Base-by-base conservation (phyloP, 2,888 invertebrate species). In the Andrena minutula region DNA sequence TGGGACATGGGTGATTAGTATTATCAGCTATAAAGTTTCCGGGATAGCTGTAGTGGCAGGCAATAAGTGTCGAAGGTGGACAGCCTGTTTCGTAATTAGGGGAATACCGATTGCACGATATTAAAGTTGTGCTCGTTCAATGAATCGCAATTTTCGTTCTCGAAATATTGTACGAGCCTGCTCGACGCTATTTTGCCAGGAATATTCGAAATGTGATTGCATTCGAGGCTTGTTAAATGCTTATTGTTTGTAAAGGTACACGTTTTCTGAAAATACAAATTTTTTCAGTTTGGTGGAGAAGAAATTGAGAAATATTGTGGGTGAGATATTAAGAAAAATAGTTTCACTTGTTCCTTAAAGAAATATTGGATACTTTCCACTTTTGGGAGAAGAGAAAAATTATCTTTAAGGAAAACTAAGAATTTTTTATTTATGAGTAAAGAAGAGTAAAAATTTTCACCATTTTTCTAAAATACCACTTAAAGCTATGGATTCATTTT, bases 51-150 rank as follows among this genome's bases (percentile, higher is more conserved):
- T 28, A 58, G 63, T 16, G 56, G n/a, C 10, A 10, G 56, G 63
- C 56, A 58, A 78, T 78, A 74, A 68, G 75, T 49, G 63, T 69
- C 69, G 10, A 69, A 75, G 75, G 68, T 68, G 68, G 63, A 63
- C 35, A 53, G 53, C 12, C 26, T 49, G 65, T 35, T 66, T 64
- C 23, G 63, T 10, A 75, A 75, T 79, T 75, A 74, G 63, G 47
- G 12, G 30, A 64, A 64, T 56, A 64, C 63, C 10, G 28, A 69
- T 69, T 49, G 64, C 30, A 23, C 8, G 20, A 28, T 30, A 32
- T 74, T 61, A 65, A 66, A 66, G n/a, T 49, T 65, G 51, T 63
- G 32, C 51, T 32, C 12, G 20, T 47, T 6, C 12, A 10, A 58
- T 6, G n/a, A n/a, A 49, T 28, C 26, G 76, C 26, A 76, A 76